These are phyloP conservation scores for Pediacus dermestoides DNA, from an alignment of 2,888 invertebrate genomes.

Conservation along the genomic window DNA sequence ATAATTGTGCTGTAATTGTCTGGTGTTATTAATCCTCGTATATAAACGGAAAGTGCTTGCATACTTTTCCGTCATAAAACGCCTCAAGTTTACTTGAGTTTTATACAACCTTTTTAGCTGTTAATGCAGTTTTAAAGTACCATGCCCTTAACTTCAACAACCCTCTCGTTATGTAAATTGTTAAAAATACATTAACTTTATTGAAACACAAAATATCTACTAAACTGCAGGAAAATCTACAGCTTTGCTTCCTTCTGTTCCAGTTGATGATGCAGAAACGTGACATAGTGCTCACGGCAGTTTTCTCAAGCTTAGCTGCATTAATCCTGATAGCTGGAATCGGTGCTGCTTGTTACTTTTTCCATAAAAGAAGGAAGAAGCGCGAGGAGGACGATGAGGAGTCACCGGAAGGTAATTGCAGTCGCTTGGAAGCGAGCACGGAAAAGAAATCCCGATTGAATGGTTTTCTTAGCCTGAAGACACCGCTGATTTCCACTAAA, in stretches of 20 bases:
- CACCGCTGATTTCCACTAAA: constrained; percentile 71
- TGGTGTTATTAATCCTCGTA: too few relatives aligned
- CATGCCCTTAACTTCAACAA: too few relatives aligned
- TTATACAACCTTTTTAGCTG: too few relatives aligned
- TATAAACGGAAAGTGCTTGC: too few relatives aligned
- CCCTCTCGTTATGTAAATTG: too few relatives aligned
- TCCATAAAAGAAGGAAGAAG: constrained; percentile 55
- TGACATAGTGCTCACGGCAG: constrained; percentile 62
- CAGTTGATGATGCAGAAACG: constrained; percentile 69
- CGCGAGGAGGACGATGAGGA: constrained; percentile 50
- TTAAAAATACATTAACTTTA: too few relatives aligned
- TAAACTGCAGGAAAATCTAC: neutral
- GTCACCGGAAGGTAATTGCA: constrained; percentile 50
- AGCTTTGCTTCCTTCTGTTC: constrained; percentile 21
- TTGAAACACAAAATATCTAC: neutral
- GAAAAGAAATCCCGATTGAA: constrained; percentile 60
- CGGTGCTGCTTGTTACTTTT: constrained; percentile 55
- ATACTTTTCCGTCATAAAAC: too few relatives aligned
- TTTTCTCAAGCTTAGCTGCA: constrained; percentile 61
- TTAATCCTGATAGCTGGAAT: constrained; percentile 58
- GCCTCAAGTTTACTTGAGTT: too few relatives aligned
- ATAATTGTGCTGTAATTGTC: too few relatives aligned
- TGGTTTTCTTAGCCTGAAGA: constrained; percentile 67
- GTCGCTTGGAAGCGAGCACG: constrained; percentile 48
- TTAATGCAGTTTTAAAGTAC: too few relatives aligned